These are phyloP conservation scores for Tetheella fluctuosa DNA, from an alignment of 2,888 invertebrate species.

Conservation along the genomic window DNA sequence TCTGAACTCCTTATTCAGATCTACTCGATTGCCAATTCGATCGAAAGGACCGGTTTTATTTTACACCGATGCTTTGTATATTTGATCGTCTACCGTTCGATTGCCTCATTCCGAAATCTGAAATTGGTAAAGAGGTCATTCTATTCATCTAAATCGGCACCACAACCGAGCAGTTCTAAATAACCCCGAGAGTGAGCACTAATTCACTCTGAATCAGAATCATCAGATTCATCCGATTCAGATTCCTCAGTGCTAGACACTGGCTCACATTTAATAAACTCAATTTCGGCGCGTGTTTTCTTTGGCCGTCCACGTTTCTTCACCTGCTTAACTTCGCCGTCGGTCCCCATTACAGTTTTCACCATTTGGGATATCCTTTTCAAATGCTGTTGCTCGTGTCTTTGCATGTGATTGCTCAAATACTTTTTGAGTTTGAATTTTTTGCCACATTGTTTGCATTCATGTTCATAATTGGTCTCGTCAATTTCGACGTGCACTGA, in stretches of 20 bases:
- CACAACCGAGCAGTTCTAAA: too few species aligned
- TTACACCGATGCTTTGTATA: too few species aligned
- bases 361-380: constrained; percentile 76
- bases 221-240: constrained; percentile 53
- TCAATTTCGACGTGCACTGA: constrained; percentile 72
- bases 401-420: constrained; percentile 69
- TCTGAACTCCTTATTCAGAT: too few species aligned
- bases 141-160: too few species aligned
- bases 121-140: too few species aligned
- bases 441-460: constrained; percentile 73
- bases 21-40: too few species aligned
- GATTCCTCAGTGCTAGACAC: constrained; percentile 63
- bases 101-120: too few species aligned
- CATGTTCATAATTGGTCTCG: constrained; percentile 68
- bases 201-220: constrained; percentile 37
- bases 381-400: constrained; percentile 77
- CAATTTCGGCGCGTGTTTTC: constrained; percentile 63
- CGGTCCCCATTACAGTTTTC: constrained; percentile 71
- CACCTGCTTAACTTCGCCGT: constrained; percentile 39
- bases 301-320: constrained; percentile 51
- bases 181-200: too few species aligned
- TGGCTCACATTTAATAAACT: constrained; percentile 78
- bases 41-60: too few species aligned
- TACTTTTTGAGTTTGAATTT: constrained; percentile 76
- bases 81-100: too few species aligned